Evolutionary conservation across 2,797 vertebrate genomes (phyloP), one percentile per base, ranked within the genome.

Genomic region (Acrossocheilus fasciatus): DNA sequence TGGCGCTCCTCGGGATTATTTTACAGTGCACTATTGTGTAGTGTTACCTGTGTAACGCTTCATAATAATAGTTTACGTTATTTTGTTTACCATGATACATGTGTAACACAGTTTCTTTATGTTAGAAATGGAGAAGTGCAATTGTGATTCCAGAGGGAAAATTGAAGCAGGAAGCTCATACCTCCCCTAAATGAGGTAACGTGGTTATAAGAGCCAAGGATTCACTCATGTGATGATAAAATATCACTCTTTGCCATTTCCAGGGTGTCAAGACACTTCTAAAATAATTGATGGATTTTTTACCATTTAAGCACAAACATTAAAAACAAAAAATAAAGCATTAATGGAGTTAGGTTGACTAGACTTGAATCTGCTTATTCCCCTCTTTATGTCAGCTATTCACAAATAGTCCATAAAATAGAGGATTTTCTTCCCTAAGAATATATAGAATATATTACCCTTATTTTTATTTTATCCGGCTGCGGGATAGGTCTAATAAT

Each of bases 91-190:
- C 26, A 14, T 57, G 34, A 43, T 20, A 4, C 36, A 43, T 72
- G 69, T 43, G 41, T 18, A 62, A 83, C 20, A n/a, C 54, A 6
- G 7, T 23, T 50, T 4, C 26, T 11, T 52, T 6, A 6, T 15
- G 59, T 30, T 43, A 54, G 23, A 84, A 84, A 84, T 77, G 26
- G 36, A 69, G 62, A 84, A 77, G 36, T 84, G 36, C n/a, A 20
- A 26, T 6, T 45, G 9, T 66, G 12, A 59, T 7, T 18, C 36
- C 50, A 73, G 52, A 83, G 57, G 59, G 72, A n/a, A 66, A 76
- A 7, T 2, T 39, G 4, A 45, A 80, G 4, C 39, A 80, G 66
- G 11, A 75, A 69, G 12, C 14, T 41, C 54, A 64, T 14, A 36
- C 9, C 57, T 83, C 12, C 8, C 43, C 18, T 74, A n/a, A 39